Percentiles rank a stretch among this genome's conserved stretches.
These are phyloP conservation scores for Triops longicaudatus DNA, from an alignment of 1,140 invertebrate genomes.

Conservation along the genomic window DNA sequence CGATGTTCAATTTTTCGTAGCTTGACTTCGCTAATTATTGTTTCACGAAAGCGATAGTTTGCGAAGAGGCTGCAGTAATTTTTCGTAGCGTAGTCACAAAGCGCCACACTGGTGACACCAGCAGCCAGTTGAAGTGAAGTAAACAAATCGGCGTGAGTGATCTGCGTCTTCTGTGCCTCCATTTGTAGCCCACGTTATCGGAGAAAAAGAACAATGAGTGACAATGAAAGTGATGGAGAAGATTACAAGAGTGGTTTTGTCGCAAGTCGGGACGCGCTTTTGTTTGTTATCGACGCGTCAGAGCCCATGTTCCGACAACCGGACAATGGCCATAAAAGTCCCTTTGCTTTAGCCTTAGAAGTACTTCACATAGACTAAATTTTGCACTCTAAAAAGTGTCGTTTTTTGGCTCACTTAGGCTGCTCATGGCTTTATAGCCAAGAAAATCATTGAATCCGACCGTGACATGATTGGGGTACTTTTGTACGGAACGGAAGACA, in stretches of 20 bases:
- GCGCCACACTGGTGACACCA: no score
- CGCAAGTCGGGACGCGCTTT: not conserved
- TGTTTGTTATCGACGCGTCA: not conserved
- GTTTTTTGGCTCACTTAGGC: not conserved
- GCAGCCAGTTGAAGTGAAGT: no score
- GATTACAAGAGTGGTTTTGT: not conserved
- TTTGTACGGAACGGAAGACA: not conserved
- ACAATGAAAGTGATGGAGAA: not conserved
- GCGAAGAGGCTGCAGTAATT: no score
- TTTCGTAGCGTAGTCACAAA: no score
- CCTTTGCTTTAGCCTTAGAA: not conserved
- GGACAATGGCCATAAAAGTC: not conserved
- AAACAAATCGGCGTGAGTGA: no score
- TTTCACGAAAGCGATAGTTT: no score
- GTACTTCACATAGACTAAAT: not conserved
- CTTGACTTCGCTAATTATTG: no score
- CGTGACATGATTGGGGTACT: not conserved
- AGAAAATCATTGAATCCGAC: not conserved
- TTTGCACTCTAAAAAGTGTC: not conserved
- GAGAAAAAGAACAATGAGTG: not conserved
- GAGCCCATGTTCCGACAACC: not conserved
- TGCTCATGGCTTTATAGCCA: not conserved
- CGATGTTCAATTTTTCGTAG: no score
- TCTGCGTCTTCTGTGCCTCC: no score
- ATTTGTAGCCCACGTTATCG: no score